Base-by-base conservation (phyloP, 2,888 invertebrate species). In the Erpobdella octoculata region DNA sequence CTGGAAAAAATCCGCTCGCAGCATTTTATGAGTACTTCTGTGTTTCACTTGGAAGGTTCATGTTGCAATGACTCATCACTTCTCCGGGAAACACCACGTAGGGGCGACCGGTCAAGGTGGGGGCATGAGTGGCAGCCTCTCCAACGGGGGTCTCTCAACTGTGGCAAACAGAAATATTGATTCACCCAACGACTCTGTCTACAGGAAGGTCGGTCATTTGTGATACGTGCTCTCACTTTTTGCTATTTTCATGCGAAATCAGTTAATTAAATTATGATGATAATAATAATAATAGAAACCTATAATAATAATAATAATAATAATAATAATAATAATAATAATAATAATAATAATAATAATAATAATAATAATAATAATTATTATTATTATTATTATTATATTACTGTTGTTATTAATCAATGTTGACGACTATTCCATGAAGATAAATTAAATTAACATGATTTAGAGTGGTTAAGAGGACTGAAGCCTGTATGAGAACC, bases 181-280 rank as follows among this genome's bases (percentile, higher is more conserved):
- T 3, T 64, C 71, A 1, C 71, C 71, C 12, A 62, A 71, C 71
- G 61, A 62, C n/a, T n/a, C 38, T 15, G 71, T 71, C 28, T 71
- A 71, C 71, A 71, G 59, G 33, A 71, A 71, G 64, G 71, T 70
- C 21, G 28, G 70, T 48, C 48, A n/a, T 53, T n/a, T n/a, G n/a
- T n/a, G n/a, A n/a, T n/a, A n/a, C n/a, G n/a, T n/a, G n/a, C n/a
- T n/a, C n/a, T n/a, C n/a, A n/a, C n/a, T n/a, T n/a, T n/a, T n/a
- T n/a, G n/a, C n/a, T n/a, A n/a, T n/a, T n/a, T n/a, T n/a, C n/a
- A n/a, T n/a, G n/a, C n/a, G n/a, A n/a, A n/a, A n/a, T n/a, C n/a
- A n/a, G n/a, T n/a, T n/a, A n/a, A n/a, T n/a, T n/a, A n/a, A n/a
- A n/a, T n/a, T n/a, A n/a, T n/a, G n/a, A n/a, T n/a, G n/a, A n/a